Base-by-base conservation (phyloP, 2,888 invertebrate species). In the Trileptium ribeirensis region DNA sequence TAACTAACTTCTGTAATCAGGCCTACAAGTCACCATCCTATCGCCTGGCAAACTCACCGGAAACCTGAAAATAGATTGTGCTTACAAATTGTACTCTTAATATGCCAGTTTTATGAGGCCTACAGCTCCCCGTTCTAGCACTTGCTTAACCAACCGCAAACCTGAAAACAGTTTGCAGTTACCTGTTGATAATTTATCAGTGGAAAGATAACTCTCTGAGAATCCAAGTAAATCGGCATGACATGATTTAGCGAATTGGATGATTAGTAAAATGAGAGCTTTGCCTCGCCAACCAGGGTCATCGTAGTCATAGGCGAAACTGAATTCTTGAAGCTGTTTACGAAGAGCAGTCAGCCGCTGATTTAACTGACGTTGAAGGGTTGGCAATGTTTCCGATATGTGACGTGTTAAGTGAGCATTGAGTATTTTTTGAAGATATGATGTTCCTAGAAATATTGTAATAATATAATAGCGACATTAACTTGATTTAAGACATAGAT, bases 251-350 rank as follows among this genome's bases (percentile, higher is more conserved):
- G 79, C 70, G 31, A 81, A 81, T 31, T 38, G 8, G 1, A 81
- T 38, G 8, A 79, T 37, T 70, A 64, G 37, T 89, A 87, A 87
- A 88, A 89, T 88, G 88, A 90, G 87, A 67, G 89, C 88, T 84
- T 89, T 89, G 1, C 89, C 88, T 84, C 89, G 89, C 37, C 88
- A 84, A 1, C 88, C 85, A 3, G 89, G 89, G 83, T 90, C 89
- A 81, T 89, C 89, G 1, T 89, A 89, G 81, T 88, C 82, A 83
- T 89, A 89, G 85, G 89, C 89, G 84, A 89, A 33, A 2, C 74
- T 33, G 34, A 75, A 79, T 34, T 29, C 29, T 3, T 29, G 89
- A 88, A 51, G 89, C 89, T 83, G 88, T 89, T 84, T 89, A 89
- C 87, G 89, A 87, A 82, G 19, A 34, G 3, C 29, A 38, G 2